Conservation (phyloP, 2,888 invertebrate species). For the Synanthedon tipuliformis region DNA sequence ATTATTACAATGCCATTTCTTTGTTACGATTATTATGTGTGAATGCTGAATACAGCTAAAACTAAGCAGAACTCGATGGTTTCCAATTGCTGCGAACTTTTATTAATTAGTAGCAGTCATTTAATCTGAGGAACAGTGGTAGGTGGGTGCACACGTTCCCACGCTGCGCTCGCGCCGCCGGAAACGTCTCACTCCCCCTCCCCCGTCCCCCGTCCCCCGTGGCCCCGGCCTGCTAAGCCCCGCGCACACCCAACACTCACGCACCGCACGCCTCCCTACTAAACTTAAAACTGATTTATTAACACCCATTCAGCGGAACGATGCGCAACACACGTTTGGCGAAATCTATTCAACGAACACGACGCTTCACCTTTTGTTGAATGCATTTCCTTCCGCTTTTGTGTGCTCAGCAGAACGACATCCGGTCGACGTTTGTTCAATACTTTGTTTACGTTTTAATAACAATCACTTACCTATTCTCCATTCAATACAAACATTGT, state of each 20-base stretch:
- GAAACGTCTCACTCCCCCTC: conserved; percentile 34
- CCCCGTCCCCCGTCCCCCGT: neutral
- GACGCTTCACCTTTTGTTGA: conserved; percentile 31
- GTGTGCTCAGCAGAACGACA: neutral
- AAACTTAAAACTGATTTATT: conserved; percentile 30
- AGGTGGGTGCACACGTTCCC: conserved; percentile 64
- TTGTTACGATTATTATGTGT: no score
- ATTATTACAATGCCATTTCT: no score
- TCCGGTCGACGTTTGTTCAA: neutral
- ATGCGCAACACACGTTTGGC: conserved; percentile 53
- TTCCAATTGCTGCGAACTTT: conserved; percentile 25
- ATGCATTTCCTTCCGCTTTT: conserved; percentile 50
- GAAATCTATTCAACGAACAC: conserved; percentile 41
- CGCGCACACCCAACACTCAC: conserved; percentile 51
- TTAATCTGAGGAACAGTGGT: conserved; percentile 52
- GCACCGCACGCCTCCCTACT: conserved; percentile 41
- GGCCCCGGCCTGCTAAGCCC: conserved; percentile 15
- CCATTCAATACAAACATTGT: no score
- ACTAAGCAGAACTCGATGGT: neutral
- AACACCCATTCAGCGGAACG: conserved; percentile 39
- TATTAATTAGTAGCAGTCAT: conserved; percentile 65
- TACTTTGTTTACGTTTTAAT: conserved; percentile 1
- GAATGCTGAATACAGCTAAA: no score
- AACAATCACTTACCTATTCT: conserved; percentile 2
- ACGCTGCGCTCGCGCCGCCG: conserved; percentile 62